Evolutionary conservation across 2,797 vertebrate species (phyloP).

Genomic region (Meda fulgida): DNA sequence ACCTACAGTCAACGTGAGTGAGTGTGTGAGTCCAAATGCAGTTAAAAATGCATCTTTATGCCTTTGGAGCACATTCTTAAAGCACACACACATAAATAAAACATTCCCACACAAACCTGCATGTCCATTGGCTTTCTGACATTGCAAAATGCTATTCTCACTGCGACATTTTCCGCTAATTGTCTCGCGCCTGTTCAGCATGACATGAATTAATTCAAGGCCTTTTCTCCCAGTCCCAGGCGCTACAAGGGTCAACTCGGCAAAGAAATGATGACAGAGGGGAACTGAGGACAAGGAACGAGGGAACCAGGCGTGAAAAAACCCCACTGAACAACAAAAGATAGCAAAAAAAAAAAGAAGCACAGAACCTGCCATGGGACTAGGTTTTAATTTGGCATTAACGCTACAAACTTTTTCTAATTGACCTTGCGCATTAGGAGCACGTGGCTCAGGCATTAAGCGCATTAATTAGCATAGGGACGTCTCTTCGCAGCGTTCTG

Average conservation of each 20-base stretch:
- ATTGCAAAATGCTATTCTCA: slow-evolving; percentile 63
- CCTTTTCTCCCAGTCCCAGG: slow-evolving; percentile 56
- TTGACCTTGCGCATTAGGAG: slow-evolving; percentile 61
- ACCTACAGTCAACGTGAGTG: not conserved
- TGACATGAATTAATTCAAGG: slow-evolving; percentile 65
- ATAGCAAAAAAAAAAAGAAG: slow-evolving; percentile 48
- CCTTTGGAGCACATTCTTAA: slow-evolving; percentile 38
- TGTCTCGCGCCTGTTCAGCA: slow-evolving; percentile 65
- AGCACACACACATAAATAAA: slow-evolving; percentile 50
- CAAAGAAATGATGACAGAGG: slow-evolving; percentile 3
- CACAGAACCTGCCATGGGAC: not conserved
- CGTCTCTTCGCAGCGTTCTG: slow-evolving; percentile 33
- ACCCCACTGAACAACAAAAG: slow-evolving; percentile 30
- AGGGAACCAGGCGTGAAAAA: slow-evolving; percentile 55
- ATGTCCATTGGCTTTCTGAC: slow-evolving; percentile 33
- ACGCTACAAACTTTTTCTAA: slow-evolving; percentile 50
- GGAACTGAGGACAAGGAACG: slow-evolving; percentile 40
- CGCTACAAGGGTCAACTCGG: slow-evolving; percentile 65
- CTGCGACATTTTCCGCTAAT: slow-evolving; percentile 66
- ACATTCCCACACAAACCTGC: not conserved
- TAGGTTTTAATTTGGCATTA: slow-evolving; percentile 45
- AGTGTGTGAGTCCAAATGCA: not conserved
- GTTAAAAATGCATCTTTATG: slow-evolving; percentile 42
- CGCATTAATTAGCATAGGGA: slow-evolving; percentile 70
- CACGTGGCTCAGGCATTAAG: slow-evolving; percentile 68